Conservation (phyloP, 37 sponge, comb jelly and placozoan species). For the Mnemiopsis leidyi region DNA sequence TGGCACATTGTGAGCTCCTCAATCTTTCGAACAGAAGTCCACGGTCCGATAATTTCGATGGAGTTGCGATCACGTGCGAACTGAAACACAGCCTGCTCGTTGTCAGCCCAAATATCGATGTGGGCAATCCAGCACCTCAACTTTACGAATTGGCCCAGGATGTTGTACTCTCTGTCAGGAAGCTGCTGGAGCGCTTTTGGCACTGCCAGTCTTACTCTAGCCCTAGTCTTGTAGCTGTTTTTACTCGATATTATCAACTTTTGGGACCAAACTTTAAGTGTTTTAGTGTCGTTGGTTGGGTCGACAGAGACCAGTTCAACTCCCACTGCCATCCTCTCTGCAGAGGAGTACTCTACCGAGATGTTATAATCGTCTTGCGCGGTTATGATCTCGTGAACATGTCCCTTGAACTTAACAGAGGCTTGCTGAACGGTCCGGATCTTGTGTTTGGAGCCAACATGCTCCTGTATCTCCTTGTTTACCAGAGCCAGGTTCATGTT, state of each 20-base stretch:
- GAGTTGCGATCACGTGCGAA: slow-evolving; percentile 5
- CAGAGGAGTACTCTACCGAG: slow-evolving; percentile 19
- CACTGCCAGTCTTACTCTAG: background rate
- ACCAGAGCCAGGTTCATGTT: slow-evolving; percentile 22
- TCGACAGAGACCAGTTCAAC: slow-evolving; percentile 30
- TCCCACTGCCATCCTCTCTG: slow-evolving; percentile 59
- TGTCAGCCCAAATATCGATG: slow-evolving; percentile 20
- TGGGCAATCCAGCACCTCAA: slow-evolving; percentile 36
- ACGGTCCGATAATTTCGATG: slow-evolving; percentile 42
- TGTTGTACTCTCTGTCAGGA: slow-evolving; percentile 36
- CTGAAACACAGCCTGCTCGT: background rate
- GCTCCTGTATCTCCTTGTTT: background rate
- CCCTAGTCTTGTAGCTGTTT: slow-evolving; percentile 40
- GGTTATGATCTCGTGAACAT: slow-evolving; percentile 29
- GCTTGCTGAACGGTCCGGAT: slow-evolving; percentile 31
- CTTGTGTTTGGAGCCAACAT: slow-evolving; percentile 3
- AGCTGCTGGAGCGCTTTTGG: slow-evolving; percentile 20
- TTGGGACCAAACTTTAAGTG: slow-evolving; percentile 29
- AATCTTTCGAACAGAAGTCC: slow-evolving; percentile 12
- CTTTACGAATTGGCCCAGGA: background rate
- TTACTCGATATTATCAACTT: slow-evolving; percentile 18
- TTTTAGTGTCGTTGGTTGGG: background rate
- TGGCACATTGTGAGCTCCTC: slow-evolving; percentile 45
- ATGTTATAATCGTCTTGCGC: slow-evolving; percentile 3
- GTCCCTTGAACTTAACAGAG: slow-evolving; percentile 2